Conservation (phyloP, 2,888 invertebrate genomes). For the Rhopalosiphum nymphaeae region DNA sequence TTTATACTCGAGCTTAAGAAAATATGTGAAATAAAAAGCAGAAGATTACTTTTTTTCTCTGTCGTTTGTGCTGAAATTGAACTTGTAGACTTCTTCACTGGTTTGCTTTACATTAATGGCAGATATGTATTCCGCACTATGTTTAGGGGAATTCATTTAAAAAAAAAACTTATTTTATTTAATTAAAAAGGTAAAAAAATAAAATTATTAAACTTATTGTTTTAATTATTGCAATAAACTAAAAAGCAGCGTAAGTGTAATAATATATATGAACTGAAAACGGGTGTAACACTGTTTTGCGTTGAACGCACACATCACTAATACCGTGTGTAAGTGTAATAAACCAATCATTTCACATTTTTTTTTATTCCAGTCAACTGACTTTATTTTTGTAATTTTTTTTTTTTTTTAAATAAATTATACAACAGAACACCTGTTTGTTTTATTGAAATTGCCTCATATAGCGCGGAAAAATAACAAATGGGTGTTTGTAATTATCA, state of each 20-base stretch:
- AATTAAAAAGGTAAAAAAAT: neutral
- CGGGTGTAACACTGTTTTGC: conserved; percentile 12
- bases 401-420: conserved; percentile 52
- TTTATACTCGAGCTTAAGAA: neutral
- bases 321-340: conserved; percentile 52
- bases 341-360: conserved; percentile 55
- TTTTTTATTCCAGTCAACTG: conserved; percentile 59
- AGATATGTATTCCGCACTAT: conserved; percentile 40
- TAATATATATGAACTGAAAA: conserved; percentile 17
- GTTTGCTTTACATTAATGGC: conserved; percentile 43
- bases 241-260: neutral
- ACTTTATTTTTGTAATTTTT: conserved; percentile 42
- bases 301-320: neutral
- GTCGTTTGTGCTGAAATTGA: conserved; percentile 35
- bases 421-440: conserved; percentile 54
- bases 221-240: neutral
- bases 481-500: conserved; percentile 48
- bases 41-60: conserved; percentile 40
- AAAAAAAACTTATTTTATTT: conserved; percentile 24
- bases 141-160: conserved; percentile 55
- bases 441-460: conserved; percentile 47
- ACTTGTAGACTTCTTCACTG: conserved; percentile 19
- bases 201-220: conserved; percentile 5
- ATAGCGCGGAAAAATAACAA: conserved; percentile 13
- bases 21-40: neutral